Evolutionary conservation across 2,797 vertebrate species (phyloP), one percentile per base, ranked within the genome.

Genomic region (Nannoperca australis): DNA sequence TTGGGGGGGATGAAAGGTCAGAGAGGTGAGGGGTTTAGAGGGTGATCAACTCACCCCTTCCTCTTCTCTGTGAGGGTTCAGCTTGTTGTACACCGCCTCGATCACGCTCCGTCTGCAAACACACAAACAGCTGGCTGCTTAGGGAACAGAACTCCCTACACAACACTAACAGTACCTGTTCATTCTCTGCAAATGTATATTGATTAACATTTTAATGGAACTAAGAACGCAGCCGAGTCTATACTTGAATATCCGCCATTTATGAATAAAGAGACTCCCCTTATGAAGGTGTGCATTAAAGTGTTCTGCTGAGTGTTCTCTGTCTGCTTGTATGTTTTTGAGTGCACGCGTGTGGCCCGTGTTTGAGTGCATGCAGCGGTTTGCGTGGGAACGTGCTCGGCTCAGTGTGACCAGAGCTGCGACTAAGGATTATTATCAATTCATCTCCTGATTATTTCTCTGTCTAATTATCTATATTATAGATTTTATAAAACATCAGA

Each of bases 51-150:
- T 99, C 96, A 99, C 98, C 97, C 96, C 97, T 94, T 99, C 98
- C 92, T 95, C 98, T 93, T 99, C 98, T 96, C 96, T 98, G 92
- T 99, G 97, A 94, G 98, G 98, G 95, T 99, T 99, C 96, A 99
- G 96, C 93, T 96, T 97, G 96, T 96, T 98, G 96, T 99, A 99
- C 93, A 98, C 96, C 24, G 96, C 96, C 95, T 99, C 98, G 82
- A 99, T 98, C 95, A 99, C 96, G 94, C 96, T 97, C 93, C 97
- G 98, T 94, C 98, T 99, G 92, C 68, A 93, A 88, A 85, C 40
- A 67, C 53, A 92, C 73, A 90, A 72, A 81, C 64, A 64, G 27
- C 59, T 54, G 7, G 14, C 60, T 45, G 72, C 36, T 89, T 61
- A 81, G 71, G 70, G 40, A 38, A 42, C 20, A 75, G 13, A 36